These are phyloP conservation scores for Leucania comma DNA, from an alignment of 2,888 invertebrate genomes.

Conservation along the genomic window DNA sequence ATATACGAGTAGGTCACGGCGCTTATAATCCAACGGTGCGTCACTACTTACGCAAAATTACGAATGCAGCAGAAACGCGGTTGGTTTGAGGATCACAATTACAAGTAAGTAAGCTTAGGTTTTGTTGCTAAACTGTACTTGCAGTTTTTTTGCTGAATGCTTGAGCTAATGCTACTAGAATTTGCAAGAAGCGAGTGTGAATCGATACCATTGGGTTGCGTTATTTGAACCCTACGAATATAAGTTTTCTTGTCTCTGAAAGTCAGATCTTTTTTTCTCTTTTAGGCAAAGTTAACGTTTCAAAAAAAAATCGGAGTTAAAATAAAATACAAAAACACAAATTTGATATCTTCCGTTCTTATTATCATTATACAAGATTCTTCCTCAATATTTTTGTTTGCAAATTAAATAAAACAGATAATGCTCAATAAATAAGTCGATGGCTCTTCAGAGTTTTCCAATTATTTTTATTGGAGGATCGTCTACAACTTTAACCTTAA, in stretches of 20 bases:
- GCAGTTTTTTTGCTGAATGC: conserved; percentile 8
- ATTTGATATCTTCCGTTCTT: not conserved
- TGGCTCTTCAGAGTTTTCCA: conserved; percentile 30
- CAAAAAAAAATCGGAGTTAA: not conserved
- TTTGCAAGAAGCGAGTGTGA: not conserved
- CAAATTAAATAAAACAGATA: conserved; percentile 8
- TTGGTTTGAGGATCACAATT: conserved; percentile 32
- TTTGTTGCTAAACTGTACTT: conserved; percentile 31
- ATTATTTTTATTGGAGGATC: conserved; percentile 32
- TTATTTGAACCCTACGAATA: not conserved
- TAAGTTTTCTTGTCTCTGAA: not conserved
- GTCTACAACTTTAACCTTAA: not conserved
- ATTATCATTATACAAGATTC: not conserved
- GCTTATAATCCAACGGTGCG: conserved; percentile 29
- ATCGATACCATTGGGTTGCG: not conserved
- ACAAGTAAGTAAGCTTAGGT: conserved; percentile 23
- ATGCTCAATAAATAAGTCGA: conserved; percentile 10
- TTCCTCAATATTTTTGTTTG: not conserved
- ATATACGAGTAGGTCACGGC: conserved; percentile 31
- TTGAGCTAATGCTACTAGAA: not conserved
- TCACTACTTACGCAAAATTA: conserved; percentile 43
- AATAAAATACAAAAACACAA: not conserved
- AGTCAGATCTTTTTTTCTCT: not conserved
- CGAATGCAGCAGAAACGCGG: conserved; percentile 17
- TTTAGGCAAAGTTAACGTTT: not conserved